Conservation (phyloP, 2,888 invertebrate genomes). For the Trachelus tabidus region DNA sequence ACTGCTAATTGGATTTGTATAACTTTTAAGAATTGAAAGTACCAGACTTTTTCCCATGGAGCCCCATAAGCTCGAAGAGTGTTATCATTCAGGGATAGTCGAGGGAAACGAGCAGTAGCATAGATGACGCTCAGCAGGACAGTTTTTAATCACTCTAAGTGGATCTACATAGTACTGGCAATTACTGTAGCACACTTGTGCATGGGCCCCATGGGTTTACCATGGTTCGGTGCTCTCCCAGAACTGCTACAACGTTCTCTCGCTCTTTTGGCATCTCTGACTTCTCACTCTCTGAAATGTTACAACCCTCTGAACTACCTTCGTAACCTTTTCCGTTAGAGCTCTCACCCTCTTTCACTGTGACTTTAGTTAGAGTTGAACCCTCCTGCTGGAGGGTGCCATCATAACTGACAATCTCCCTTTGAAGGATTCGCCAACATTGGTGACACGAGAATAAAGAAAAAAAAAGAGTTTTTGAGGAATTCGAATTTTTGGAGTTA, state of each 20-base stretch:
- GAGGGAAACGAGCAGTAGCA: slow-evolving; percentile 13
- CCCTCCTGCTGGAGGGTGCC: background rate
- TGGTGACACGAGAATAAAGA: background rate
- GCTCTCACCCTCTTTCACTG: background rate
- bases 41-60: background rate
- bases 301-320: background rate
- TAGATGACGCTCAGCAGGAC: slow-evolving; percentile 62
- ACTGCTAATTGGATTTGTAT: background rate
- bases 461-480: background rate
- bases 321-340: background rate
- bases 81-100: slow-evolving; percentile 5
- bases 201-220: slow-evolving; percentile 57
- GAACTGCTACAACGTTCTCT: background rate
- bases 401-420: background rate
- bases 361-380: background rate
- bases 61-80: background rate
- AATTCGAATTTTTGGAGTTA: background rate
- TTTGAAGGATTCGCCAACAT: background rate
- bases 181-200: slow-evolving; percentile 61
- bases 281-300: background rate
- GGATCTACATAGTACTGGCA: slow-evolving; percentile 66
- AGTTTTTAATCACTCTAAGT: slow-evolving; percentile 68
- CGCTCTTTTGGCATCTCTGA: background rate
- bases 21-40: background rate
- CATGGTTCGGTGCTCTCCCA: background rate